A percentile compares a stretch with the other conserved stretches of the same genome.
Evolutionary conservation across 2,113 vertebrate species (phyloP).

Genomic region (Dascyllus trimaculatus): DNA sequence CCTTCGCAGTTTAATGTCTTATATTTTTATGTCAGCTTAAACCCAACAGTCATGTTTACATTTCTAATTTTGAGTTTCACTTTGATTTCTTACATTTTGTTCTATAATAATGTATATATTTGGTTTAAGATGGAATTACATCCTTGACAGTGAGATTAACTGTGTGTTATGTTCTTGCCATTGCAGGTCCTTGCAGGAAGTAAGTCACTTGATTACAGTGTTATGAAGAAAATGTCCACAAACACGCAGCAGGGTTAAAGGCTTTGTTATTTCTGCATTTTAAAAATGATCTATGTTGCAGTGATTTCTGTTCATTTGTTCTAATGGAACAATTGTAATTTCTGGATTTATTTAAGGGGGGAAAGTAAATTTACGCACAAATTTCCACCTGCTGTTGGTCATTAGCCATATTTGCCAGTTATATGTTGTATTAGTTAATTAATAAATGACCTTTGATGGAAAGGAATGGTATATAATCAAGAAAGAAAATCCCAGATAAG

Average conservation of each 20-base stretch:
- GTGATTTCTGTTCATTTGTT: background rate
- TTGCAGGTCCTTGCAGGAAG: slow-evolving; percentile 48
- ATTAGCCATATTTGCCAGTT: too few species aligned
- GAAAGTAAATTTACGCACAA: background rate
- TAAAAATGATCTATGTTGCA: too few species aligned
- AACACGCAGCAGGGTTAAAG: background rate
- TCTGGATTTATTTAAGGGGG: background rate
- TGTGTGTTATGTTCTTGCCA: slow-evolving; percentile 26
- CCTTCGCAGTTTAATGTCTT: background rate
- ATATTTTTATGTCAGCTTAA: background rate
- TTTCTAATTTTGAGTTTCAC: background rate
- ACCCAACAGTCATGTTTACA: background rate
- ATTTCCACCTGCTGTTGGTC: too few species aligned
- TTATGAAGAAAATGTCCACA: background rate
- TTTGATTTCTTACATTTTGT: too few species aligned
- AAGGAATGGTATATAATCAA: too few species aligned
- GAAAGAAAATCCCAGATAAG: too few species aligned
- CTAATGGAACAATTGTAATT: background rate
- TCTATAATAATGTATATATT: too few species aligned
- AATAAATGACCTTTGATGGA: too few species aligned
- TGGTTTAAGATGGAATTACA: too few species aligned
- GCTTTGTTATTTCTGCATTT: background rate
- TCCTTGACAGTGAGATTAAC: background rate
- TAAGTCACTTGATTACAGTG: slow-evolving; percentile 16
- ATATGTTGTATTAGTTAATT: too few species aligned